Evolutionary conservation across 1,140 invertebrate genomes (phyloP).

Genomic region (Pseudomyrmex dendroicus): DNA sequence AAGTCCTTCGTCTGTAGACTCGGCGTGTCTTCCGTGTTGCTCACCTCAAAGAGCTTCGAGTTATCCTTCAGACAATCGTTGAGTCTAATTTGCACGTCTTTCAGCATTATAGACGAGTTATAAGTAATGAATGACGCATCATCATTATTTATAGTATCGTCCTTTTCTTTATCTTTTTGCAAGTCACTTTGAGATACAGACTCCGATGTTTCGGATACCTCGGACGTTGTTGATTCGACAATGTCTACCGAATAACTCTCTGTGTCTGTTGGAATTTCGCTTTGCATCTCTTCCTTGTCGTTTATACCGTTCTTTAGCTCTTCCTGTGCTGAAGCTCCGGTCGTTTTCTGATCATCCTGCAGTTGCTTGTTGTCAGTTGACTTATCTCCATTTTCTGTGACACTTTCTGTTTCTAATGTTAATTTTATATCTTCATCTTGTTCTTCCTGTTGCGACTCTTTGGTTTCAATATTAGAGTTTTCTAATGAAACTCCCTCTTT

Average conservation of each 20-base stretch:
- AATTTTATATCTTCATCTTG: slow-evolving; percentile 63
- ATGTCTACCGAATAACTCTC: slow-evolving; percentile 74
- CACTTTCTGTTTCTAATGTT: slow-evolving; percentile 53
- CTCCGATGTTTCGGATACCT: slow-evolving; percentile 66
- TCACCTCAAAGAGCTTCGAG: slow-evolving; percentile 68
- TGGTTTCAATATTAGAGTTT: slow-evolving; percentile 15
- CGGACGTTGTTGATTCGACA: slow-evolving; percentile 76
- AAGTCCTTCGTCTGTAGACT: slow-evolving; percentile 64
- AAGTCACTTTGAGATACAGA: slow-evolving; percentile 32
- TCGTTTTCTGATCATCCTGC: slow-evolving; percentile 28
- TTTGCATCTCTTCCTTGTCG: slow-evolving; percentile 66
- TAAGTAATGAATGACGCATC: slow-evolving; percentile 75
- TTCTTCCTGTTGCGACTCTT: slow-evolving; percentile 49
- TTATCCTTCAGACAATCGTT: slow-evolving; percentile 80
- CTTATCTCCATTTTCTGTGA: slow-evolving; percentile 41
- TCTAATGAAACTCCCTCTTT: slow-evolving; percentile 11
- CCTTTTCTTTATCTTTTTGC: slow-evolving; percentile 61
- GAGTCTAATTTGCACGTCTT: slow-evolving; percentile 79
- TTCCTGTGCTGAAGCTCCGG: not conserved
- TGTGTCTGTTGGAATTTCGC: slow-evolving; percentile 60
- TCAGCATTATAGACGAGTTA: slow-evolving; percentile 77
- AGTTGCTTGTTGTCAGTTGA: not conserved
- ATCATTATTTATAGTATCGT: slow-evolving; percentile 48
- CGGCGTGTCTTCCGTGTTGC: slow-evolving; percentile 52
- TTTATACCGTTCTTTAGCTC: slow-evolving; percentile 36